Conservation (phyloP, 64 coral and sea anemone species). For the Montipora sp. region DNA sequence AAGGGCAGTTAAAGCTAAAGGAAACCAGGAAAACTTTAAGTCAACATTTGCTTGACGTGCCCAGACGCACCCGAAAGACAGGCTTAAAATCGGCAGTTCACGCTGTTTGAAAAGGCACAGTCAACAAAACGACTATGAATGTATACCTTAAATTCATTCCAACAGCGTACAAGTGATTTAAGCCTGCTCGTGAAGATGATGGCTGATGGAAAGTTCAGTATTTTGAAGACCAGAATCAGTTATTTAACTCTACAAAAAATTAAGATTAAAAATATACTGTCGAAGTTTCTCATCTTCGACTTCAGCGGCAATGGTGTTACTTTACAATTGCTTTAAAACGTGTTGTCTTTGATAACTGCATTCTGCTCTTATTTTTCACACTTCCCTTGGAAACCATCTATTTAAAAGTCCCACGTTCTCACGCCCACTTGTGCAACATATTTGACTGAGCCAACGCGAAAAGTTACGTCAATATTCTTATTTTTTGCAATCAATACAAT, state of each 20-base stretch:
- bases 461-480: conserved; percentile 61
- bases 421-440: conserved; percentile 6
- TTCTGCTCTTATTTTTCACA: conserved; percentile 1
- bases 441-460: conserved; percentile 15
- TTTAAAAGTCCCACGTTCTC: not conserved
- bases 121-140: not conserved
- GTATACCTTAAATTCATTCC: not conserved
- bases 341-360: not conserved
- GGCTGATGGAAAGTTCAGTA: conserved; percentile 33
- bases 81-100: not conserved
- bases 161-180: not conserved
- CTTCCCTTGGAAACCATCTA: conserved; percentile 23
- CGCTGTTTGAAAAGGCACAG: not conserved
- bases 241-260: not conserved
- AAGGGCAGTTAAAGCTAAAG: no score
- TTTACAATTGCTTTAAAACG: not conserved
- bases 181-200: conserved; percentile 1
- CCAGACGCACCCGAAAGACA: not conserved
- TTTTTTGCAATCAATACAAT: conserved; percentile 7
- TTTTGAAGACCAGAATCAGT: not conserved
- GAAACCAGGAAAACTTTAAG: not conserved
- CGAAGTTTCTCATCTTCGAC: not conserved
- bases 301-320: not conserved
- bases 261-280: not conserved
- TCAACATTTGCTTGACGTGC: conserved; percentile 18